Evolutionary conservation across 2,888 invertebrate genomes (phyloP).

Genomic region (Oscheius sp.): DNA sequence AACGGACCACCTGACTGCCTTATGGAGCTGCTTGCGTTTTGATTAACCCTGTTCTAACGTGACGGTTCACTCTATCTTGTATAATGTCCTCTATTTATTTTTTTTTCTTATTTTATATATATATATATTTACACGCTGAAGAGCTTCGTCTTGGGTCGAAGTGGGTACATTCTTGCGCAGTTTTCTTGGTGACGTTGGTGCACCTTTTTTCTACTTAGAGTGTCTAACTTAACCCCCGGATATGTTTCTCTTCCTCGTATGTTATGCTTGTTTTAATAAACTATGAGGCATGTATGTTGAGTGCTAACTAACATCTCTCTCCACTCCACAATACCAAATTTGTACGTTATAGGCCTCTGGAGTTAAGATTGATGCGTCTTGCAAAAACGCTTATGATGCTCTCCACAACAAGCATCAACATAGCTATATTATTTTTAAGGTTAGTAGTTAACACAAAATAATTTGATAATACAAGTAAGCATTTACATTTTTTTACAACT

Average conservation of each 20-base stretch:
- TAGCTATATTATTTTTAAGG: constrained; percentile 69
- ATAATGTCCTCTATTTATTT: constrained; percentile 14
- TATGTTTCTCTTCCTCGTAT: constrained; percentile 10
- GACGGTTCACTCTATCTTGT: constrained; percentile 7
- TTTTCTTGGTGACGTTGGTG: too few species aligned
- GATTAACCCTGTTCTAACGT: constrained; percentile 22
- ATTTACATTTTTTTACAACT: too few species aligned
- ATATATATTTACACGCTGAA: not conserved
- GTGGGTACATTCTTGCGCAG: constrained; percentile 27
- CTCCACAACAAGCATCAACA: constrained; percentile 70
- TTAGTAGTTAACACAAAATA: too few species aligned
- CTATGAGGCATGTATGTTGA: constrained; percentile 5
- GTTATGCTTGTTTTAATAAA: constrained; percentile 12
- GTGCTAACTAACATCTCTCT: constrained; percentile 5
- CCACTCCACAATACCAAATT: not conserved
- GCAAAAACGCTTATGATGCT: constrained; percentile 69
- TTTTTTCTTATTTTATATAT: not conserved
- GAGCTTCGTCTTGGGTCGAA: constrained; percentile 23
- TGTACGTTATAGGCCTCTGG: constrained; percentile 62
- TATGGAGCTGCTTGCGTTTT: constrained; percentile 32
- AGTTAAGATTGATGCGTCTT: constrained; percentile 68
- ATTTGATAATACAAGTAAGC: too few species aligned
- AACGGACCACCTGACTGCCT: constrained; percentile 24
- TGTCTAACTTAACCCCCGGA: constrained; percentile 5
- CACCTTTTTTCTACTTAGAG: constrained; percentile 3